A percentile compares a stretch with the other conserved stretches of the same genome.
phyloP scores from a whole-genome alignment of 2,113 vertebrate species.

The Oxyura jamaicensis region DNA sequence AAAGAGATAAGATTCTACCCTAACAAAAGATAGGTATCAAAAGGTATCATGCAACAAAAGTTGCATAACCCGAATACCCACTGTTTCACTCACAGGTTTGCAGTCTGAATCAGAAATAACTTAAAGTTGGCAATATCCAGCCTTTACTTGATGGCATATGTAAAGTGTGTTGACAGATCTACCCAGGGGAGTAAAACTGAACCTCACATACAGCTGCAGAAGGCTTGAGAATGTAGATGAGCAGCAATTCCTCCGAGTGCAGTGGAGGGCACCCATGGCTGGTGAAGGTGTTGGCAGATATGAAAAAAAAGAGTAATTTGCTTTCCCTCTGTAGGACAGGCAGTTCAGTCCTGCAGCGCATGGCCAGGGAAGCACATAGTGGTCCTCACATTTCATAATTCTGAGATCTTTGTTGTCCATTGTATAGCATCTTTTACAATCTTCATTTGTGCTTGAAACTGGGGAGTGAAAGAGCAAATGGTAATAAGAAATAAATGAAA shows the following conservation, averaged over 20 bases:
- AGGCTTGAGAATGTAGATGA: background rate
- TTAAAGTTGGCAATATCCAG: background rate
- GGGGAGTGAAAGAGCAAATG: background rate
- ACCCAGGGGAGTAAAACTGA: background rate
- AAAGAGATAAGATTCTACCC: background rate
- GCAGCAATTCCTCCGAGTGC: background rate
- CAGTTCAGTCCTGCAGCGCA: background rate
- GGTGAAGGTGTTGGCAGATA: background rate
- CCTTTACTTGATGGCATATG: background rate
- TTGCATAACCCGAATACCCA: background rate
- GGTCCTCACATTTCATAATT: background rate
- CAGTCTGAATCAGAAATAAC: background rate
- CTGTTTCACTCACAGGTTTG: background rate
- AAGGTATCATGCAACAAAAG: background rate
- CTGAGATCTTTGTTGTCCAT: background rate
- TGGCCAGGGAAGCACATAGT: background rate
- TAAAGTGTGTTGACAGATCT: background rate
- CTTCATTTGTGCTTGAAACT: background rate
- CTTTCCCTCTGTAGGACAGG: background rate
- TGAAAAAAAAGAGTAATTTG: background rate
- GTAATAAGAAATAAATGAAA: background rate
- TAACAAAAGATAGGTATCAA: background rate
- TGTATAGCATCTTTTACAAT: background rate
- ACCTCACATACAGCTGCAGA: background rate
- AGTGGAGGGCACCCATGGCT: fast-evolving